Evolutionary conservation across 2,797 vertebrate species (phyloP), one percentile per base, ranked within the genome.

Genomic region (Argyrosomus regius): DNA sequence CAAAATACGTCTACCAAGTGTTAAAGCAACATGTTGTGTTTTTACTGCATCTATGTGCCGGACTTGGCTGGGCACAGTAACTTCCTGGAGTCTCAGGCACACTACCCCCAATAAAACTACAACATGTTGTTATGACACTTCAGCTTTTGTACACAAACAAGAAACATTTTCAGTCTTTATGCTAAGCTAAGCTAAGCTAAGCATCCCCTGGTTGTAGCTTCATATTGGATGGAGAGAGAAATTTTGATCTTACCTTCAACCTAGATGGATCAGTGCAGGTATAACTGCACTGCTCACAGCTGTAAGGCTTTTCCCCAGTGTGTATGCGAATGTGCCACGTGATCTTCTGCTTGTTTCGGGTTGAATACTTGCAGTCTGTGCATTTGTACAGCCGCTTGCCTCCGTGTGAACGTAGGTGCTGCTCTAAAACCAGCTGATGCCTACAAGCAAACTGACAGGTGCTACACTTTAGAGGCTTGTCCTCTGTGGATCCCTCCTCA

Each of bases 291-390:
- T 95, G 96, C 72, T 97, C 96, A 71, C 98, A 99, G 86, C 88
- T 95, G 94, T 99, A 99, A 0, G 98, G 98, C 76, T 98, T 99
- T 92, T 99, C 98, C 0, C 98, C 98, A 0, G 98, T 99, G 94
- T 99, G 98, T 59, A 97, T 97, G 49, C 98, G 97, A 72, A 97
- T 96, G 87, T 99, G 98, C 97, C 98, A 99, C 0, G 97, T 99
- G 90, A 99, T 99, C 92, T 99, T 99, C 93, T 99, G 98, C 88
- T 96, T 97, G 94, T 98, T 99, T 72, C 94, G 95, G 46, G 97
- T 99, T 31, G 95, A 97, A 67, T 98, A 99, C 12, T 96, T 79
- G 0, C 98, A 99, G 86, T 99, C 97, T 0, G 96, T 95, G 90
- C 98, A 99, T 85, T 97, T 98, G 94, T 98, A 99, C 64, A 99